A percentile compares a stretch with the other conserved stretches of the same genome.
Conservation (phyloP, 2,797 vertebrate genomes). For the Neosilurus hyrtlii region DNA sequence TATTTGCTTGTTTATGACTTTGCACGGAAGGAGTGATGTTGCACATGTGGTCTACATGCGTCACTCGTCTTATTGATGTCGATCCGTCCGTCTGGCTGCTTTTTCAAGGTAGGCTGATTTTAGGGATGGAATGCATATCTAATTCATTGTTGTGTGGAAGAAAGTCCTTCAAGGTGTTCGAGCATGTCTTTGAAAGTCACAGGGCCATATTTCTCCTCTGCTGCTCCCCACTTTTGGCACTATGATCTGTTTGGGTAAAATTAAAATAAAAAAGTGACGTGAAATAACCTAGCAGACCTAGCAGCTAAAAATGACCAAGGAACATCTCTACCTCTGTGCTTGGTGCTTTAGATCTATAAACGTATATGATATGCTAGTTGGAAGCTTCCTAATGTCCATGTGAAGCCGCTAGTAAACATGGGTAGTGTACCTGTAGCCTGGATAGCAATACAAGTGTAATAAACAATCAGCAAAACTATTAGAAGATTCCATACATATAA, state of each 20-base stretch:
- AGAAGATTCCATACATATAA: conserved; percentile 48
- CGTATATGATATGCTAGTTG: neutral
- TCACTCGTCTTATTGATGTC: conserved; percentile 57
- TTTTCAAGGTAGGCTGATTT: conserved; percentile 78
- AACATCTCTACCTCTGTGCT: neutral
- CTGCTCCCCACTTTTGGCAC: neutral
- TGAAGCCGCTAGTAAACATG: neutral
- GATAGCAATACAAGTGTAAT: too few species aligned
- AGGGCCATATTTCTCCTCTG: neutral
- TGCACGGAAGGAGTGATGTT: conserved; percentile 39
- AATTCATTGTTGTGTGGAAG: conserved; percentile 74
- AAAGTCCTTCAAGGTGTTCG: conserved; percentile 76
- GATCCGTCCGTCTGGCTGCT: conserved; percentile 57
- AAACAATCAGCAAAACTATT: neutral
- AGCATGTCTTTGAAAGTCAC: conserved; percentile 69
- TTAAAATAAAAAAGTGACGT: too few species aligned
- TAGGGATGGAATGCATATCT: conserved; percentile 77
- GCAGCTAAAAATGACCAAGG: neutral
- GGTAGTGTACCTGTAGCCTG: too few species aligned
- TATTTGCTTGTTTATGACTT: conserved; percentile 22
- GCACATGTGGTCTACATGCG: conserved; percentile 59
- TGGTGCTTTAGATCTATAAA: conserved; percentile 48
- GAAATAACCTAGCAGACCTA: neutral
- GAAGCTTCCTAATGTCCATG: neutral
- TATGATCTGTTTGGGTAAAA: neutral